Base-by-base conservation (phyloP, 2,888 invertebrate species). In the Hypomecis atomaria region DNA sequence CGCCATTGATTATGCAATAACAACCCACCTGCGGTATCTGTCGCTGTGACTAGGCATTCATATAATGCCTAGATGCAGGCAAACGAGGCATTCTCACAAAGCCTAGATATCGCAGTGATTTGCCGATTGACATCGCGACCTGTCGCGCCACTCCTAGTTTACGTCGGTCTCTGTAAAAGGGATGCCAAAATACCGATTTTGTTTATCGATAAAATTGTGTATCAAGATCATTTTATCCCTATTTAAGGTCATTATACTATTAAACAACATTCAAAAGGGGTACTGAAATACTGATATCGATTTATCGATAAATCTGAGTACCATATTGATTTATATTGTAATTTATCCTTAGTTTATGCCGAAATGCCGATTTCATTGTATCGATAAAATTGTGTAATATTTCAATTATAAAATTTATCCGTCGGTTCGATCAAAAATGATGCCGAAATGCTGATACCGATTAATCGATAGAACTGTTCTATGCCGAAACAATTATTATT, bases 101-200 rank as follows among this genome's bases (percentile, higher is more conserved):
- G 54, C 61, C 65, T 63, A 59, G 61, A 65, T 72, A 70, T 63
- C 68, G 45, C 53, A 9, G 36, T 58, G 62, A 59, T 66, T 61
- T 62, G 42, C 65, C 58, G 70, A 72, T 70, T 72, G 71, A 70
- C 71, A 70, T 70, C 67, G 47, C 64, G 67, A 69, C 69, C 70
- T 43, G 57, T 61, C 67, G 57, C 55, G 57, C 59, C 71, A 61
- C 68, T 69, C 69, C 71, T 58, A 63, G 8, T 38, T 55, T 49
- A 23, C 36, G 34, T 62, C 57, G 11, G 11, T 13, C 11, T 23
- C 23, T 23, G 23, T 63, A 43, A 63, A 13, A 55, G 52, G 42
- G 36, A 42, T 43, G 40, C 2, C 23, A 23, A 23, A 23, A 23
- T 23, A 23, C 23, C 23, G 23, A 23, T 23, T 23, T 23, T 23